Evolutionary conservation across 2,888 invertebrate species (phyloP), one percentile per base, ranked within the genome.

Genomic region (Carpatolechia fugitivella): DNA sequence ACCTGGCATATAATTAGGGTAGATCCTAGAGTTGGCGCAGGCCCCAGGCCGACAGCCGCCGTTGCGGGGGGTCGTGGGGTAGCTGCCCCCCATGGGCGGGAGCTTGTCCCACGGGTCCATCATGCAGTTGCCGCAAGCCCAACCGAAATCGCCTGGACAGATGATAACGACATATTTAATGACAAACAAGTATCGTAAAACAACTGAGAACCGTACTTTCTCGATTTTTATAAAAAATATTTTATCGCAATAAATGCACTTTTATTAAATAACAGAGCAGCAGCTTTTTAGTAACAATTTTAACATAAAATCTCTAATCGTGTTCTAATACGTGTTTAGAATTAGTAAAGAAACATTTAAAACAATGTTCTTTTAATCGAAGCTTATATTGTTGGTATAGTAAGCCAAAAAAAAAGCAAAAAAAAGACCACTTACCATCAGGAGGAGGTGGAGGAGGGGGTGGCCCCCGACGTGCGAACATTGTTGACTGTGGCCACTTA

Each of bases 11-110:
- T 74, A 82, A 62, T 77, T 80, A 2, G 80, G 76, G 66, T 78
- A 81, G 3, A 69, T 61, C 33, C 82, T 72, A 14, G 62, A 58
- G 62, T 81, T 82, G 13, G 72, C 77, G 64, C 85, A 85, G n/a
- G 71, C 66, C 11, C 82, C 82, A 0, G 87, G 82, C 36, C 85
- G 71, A 62, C 82, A 86, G n/a, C 87, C 85, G 11, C 87, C 85
- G 60, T 82, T 85, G 1, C 87, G 68, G 1, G 85, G 85, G 0
- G 85, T 83, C 52, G 68, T 74, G 1, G 85, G 84, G 56, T 77
- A 76, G 50, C 80, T 82, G 10, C 77, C 78, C 1, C 78, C 76
- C 20, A 78, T 44, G 0, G 80, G 81, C 0, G 82, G 69, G 57
- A 80, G 84, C 11, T 69, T 65, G 0, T 88, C 89, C 86, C 86